phyloP scores from a whole-genome alignment of 2,888 invertebrate genomes.

The Eupithecia tripunctaria region DNA sequence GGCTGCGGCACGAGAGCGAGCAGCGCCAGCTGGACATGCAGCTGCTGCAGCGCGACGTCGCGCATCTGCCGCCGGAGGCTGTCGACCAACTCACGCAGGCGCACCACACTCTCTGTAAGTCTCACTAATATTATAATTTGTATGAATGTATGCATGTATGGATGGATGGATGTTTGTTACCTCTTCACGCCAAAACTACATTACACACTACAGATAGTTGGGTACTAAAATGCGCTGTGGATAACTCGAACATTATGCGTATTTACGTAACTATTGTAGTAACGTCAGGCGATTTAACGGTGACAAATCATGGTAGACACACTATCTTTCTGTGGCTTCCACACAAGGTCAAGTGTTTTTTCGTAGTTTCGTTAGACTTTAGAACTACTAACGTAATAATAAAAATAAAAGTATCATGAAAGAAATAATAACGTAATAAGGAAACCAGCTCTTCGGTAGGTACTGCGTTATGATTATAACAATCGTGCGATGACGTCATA shows the following conservation, averaged over 20 bases:
- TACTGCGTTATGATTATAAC: background rate
- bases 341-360: background rate
- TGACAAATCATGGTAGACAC: too few relatives aligned
- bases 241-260: too few relatives aligned
- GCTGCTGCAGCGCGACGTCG: conserved; percentile 89
- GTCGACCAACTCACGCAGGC: conserved; percentile 89
- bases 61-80: conserved; percentile 89
- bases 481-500: background rate
- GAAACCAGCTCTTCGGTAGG: background rate
- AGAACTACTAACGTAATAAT: background rate
- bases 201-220: too few relatives aligned
- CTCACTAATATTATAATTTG: too few relatives aligned
- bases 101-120: conserved; percentile 90
- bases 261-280: too few relatives aligned
- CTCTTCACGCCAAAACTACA: too few relatives aligned
- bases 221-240: too few relatives aligned
- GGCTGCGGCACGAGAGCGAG: conserved; percentile 90
- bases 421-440: background rate
- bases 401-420: background rate
- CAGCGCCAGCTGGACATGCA: conserved; percentile 90
- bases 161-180: too few relatives aligned
- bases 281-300: too few relatives aligned
- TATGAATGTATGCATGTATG: too few relatives aligned
- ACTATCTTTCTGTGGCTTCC: background rate
- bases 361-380: background rate